These are phyloP conservation scores for Oasisia sp. DNA, from an alignment of 2,888 invertebrate species.

Conservation along the genomic window DNA sequence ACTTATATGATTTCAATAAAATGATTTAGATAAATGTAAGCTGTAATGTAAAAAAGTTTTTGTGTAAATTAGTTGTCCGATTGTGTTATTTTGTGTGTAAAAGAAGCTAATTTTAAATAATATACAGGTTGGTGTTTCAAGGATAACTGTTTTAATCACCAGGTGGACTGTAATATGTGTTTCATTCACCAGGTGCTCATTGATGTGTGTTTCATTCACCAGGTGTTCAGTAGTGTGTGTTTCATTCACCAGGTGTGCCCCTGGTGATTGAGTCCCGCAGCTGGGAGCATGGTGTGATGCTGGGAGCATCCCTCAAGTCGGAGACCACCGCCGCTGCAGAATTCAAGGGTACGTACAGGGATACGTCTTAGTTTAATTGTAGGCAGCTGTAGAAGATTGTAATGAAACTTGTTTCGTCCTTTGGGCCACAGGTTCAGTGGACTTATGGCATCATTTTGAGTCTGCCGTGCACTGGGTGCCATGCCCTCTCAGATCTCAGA, in stretches of 20 bases:
- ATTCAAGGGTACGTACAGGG: conserved; percentile 40
- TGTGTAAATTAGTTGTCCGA: too few relatives aligned
- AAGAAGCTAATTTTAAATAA: too few relatives aligned
- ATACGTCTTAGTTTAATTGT: background rate
- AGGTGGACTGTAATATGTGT: background rate
- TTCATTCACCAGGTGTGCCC: conserved; percentile 46
- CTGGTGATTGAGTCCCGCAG: conserved; percentile 54
- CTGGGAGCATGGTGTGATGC: conserved; percentile 60
- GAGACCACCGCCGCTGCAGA: conserved; percentile 59
- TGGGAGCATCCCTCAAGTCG: conserved; percentile 53
- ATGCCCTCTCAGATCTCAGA: too few relatives aligned
- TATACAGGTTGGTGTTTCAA: background rate
- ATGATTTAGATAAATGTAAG: too few relatives aligned
- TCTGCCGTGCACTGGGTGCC: too few relatives aligned
- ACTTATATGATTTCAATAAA: too few relatives aligned
- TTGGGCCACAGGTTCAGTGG: too few relatives aligned
- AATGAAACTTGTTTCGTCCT: too few relatives aligned
- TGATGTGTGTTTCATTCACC: conserved; percentile 24
- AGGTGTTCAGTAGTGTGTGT: conserved; percentile 37
- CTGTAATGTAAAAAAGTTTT: too few relatives aligned
- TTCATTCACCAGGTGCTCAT: background rate
- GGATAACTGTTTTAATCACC: background rate
- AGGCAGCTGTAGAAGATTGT: background rate
- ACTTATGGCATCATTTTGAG: too few relatives aligned
- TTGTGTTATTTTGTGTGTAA: too few relatives aligned